Base-by-base conservation (phyloP, 2,797 vertebrate genomes). In the Phrynocephalus forsythii region DNA sequence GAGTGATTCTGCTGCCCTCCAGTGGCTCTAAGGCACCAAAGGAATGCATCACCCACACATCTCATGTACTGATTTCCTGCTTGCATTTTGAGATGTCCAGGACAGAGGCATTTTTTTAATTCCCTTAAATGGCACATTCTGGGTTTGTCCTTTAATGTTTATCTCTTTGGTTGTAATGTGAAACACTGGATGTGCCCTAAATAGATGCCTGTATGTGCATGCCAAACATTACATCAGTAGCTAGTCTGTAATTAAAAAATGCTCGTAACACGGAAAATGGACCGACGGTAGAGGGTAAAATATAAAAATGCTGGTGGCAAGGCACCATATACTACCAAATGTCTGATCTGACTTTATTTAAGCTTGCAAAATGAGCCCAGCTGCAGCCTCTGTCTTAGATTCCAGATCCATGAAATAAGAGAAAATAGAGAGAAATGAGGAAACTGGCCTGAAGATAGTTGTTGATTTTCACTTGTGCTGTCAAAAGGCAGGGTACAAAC, bases 1-100 rank as follows among this genome's bases (percentile, higher is more conserved):
- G 73, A 84, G 60, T 67, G 9, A 75, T 66, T 73, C 77, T 88
- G 28, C 82, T 88, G 82, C 56, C 52, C 56, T 76, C 77, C 33
- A 48, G 52, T 24, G 68, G 68, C 76, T 38, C 13, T 15, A 79
- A 0, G 6, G 5, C 24, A 67, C 8, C 50, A 72, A 18, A 9
- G 16, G 48, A 16, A 28, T 38, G 5, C 77, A 44, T 22, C 15
- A 73, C 7, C 16, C 71, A 16, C n/a, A 18, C 30, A 16, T 10
- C 13, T 33, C 30, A 33, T 76, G 28, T 72, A 22, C 56, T 8
- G 15, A 13, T 60, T 60, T 20, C 28, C 50, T n/a, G 26, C 22
- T 24, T 66, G 44, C 24, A 67, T 82, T 44, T 38, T 69, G 30
- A 6, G 24, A 33, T 6, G 10, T 28, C 30, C 7, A 6, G 28